Evolutionary conservation across 1,140 invertebrate species (phyloP), one percentile per base, ranked within the genome.

Genomic region (Cotesia vestalis): DNA sequence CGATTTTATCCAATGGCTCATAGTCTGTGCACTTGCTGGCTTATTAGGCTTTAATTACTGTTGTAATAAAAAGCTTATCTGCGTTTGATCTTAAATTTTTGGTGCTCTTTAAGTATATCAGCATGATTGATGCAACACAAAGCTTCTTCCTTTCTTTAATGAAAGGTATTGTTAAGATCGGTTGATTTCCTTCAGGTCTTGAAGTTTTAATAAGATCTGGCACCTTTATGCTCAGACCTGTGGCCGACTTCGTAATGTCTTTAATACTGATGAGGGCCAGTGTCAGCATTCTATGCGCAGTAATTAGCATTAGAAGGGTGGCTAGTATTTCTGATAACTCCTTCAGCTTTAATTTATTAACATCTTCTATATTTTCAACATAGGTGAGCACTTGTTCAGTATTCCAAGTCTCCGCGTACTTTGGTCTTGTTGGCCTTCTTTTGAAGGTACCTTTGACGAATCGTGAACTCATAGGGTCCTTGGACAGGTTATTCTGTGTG

Each of bases 171-270:
- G 51, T 52, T 1, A 69, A n/a, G 8, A 46, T 38, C 5, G 71
- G 71, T 46, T 73, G 64, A 3, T 27, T 12, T 8, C 2, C 2
- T n/a, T 52, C 60, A 20, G 67, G 59, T 40, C 52, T 63, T 2
- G 67, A 74, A 14, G 72, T 73, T 60, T 73, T 73, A 1, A 70
- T 63, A 5, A 27, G 12, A 3, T 73, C 72, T 3, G 59, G 4
- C 3, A 73, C 66, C 63, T 46, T 69, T 52, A 69, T 69, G 5
- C 4, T 57, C 17, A 69, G 5, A 12, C 51, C 64, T 11, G 9
- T 38, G 17, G 38, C 1, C 0, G 17, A n/a, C 4, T 35, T 4
- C 3, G 4, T 11, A 2, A 73, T 73, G 46, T 70, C 66, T 20
- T 59, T 20, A 1, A 64, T 60, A 14, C 55, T 66, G 8, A 73